Conservation (phyloP, 2,797 vertebrate species). For the Acanthurus tractus region DNA sequence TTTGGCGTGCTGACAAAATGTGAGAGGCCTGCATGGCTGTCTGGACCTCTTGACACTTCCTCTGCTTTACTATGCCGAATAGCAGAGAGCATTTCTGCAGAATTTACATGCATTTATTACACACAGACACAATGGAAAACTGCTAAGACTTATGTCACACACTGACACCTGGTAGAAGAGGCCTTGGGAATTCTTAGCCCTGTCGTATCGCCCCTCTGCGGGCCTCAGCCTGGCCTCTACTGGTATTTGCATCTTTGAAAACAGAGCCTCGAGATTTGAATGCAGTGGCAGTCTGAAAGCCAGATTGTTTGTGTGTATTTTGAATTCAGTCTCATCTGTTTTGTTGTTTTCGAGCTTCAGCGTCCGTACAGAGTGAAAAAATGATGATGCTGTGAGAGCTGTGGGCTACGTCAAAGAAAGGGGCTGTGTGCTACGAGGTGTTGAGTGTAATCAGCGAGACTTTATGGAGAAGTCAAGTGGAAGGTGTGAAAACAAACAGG, state of each 20-base stretch:
- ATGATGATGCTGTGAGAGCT: neutral
- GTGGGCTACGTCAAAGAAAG: neutral
- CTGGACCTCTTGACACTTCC: conserved; percentile 16
- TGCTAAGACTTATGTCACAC: conserved; percentile 38
- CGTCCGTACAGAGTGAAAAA: neutral
- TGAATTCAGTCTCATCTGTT: conserved; percentile 6
- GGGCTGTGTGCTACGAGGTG: neutral
- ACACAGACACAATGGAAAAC: conserved; percentile 29
- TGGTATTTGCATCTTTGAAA: conserved; percentile 78
- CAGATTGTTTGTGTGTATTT: conserved; percentile 3
- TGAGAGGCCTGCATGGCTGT: neutral
- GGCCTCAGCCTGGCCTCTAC: conserved; percentile 64
- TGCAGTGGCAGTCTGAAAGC: conserved; percentile 12
- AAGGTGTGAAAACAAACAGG: conserved; percentile 10
- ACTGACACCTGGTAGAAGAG: conserved; percentile 38
- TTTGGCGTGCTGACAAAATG: conserved; percentile 24
- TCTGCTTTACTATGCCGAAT: conserved; percentile 11
- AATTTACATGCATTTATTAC: conserved; percentile 12
- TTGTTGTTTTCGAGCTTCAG: neutral
- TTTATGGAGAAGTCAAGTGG: neutral
- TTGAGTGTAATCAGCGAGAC: conserved; percentile 1
- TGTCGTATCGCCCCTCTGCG: conserved; percentile 51
- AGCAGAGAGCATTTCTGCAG: conserved; percentile 7
- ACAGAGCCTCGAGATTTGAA: conserved; percentile 65
- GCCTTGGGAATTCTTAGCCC: conserved; percentile 51